Evolutionary conservation across 2,888 invertebrate genomes (phyloP).

Genomic region (Sinelater perroti): DNA sequence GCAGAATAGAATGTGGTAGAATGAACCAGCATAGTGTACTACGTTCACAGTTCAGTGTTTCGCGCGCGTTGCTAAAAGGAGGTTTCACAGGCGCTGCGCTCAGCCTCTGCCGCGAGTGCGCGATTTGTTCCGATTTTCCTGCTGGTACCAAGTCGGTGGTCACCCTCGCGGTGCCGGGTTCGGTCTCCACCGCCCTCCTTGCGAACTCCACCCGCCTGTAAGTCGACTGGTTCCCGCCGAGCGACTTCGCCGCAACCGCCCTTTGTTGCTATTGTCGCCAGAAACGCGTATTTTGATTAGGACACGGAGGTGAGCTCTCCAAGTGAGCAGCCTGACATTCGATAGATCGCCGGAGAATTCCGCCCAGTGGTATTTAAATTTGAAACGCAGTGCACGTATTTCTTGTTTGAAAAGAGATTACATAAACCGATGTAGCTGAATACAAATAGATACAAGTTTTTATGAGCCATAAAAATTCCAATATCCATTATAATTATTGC

Average conservation of each 20-base stretch:
- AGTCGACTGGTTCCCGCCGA: too few species aligned
- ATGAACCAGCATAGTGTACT: constrained; percentile 34
- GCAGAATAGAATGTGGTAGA: constrained; percentile 33
- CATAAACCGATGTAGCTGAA: constrained; percentile 21
- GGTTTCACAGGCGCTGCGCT: constrained; percentile 23
- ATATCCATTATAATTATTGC: constrained; percentile 16
- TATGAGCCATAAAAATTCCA: constrained; percentile 15
- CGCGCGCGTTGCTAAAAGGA: constrained; percentile 27
- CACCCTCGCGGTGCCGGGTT: too few species aligned
- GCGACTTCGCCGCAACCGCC: too few species aligned
- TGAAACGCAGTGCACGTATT: constrained; percentile 13
- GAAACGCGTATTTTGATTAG: too few species aligned
- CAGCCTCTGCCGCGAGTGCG: constrained; percentile 23
- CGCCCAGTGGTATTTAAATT: constrained; percentile 2
- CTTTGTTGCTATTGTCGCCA: too few species aligned
- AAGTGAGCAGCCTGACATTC: too few species aligned
- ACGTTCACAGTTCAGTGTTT: constrained; percentile 37
- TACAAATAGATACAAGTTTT: constrained; percentile 27
- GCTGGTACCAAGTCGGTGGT: too few species aligned
- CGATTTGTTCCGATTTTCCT: constrained; percentile 20
- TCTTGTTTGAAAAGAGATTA: constrained; percentile 24
- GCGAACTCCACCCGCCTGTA: too few species aligned
- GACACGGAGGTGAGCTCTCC: too few species aligned
- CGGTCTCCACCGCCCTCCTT: too few species aligned
- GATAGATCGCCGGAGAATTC: too few species aligned